These are phyloP conservation scores for Sinocyclocheilus anshuiensis DNA, from an alignment of 2,113 vertebrate genomes.

Conservation along the genomic window DNA sequence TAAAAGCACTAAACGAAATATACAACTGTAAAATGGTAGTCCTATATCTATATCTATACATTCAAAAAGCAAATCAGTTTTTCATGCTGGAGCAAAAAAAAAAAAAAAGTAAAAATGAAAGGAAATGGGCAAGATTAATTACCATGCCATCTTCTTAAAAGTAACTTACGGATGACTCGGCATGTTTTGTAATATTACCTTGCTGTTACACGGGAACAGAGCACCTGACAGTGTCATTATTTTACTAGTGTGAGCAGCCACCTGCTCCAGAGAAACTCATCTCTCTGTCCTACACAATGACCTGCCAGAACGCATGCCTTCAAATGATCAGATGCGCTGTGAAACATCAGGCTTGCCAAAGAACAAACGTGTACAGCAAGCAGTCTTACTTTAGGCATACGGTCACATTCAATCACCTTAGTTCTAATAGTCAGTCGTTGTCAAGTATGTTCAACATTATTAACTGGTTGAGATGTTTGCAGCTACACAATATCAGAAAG, in stretches of 20 bases:
- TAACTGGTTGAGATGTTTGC: neutral
- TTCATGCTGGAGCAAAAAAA: neutral
- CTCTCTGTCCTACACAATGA: constrained; percentile 68
- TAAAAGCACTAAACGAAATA: neutral
- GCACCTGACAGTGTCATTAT: constrained; percentile 62
- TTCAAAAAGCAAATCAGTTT: neutral
- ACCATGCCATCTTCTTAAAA: neutral
- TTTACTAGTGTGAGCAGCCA: constrained; percentile 71
- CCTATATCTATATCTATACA: neutral
- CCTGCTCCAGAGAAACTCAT: constrained; percentile 71
- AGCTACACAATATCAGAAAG: neutral
- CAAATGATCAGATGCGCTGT: neutral
- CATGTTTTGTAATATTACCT: constrained; percentile 58
- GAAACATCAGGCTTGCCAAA: constrained; percentile 8
- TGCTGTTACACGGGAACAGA: constrained; percentile 47
- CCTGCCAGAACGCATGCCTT: constrained; percentile 60
- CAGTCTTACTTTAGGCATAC: too few relatives aligned
- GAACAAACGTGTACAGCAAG: neutral
- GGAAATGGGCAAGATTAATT: neutral
- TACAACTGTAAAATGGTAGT: neutral
- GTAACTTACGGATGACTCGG: neutral
- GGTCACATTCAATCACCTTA: too few relatives aligned
- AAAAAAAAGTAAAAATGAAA: neutral
- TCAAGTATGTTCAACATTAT: neutral
- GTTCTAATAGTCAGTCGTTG: too few relatives aligned